phyloP scores from a whole-genome alignment of 1,140 invertebrate species.

The Paraescarpia echinospica region DNA sequence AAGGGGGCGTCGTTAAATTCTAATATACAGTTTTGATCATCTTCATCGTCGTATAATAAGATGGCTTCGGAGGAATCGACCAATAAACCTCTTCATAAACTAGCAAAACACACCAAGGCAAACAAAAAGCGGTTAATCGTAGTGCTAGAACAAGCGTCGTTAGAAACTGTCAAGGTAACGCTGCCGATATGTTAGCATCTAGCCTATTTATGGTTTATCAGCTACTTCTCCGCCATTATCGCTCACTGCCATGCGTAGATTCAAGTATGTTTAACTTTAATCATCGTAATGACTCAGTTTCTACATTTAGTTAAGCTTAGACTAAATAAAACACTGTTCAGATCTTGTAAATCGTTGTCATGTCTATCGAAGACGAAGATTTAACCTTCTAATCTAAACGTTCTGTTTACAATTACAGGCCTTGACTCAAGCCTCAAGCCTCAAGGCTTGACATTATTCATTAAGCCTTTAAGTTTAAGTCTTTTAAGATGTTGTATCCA shows the following conservation, averaged over 20 bases:
- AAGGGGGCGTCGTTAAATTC: neutral
- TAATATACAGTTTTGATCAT: neutral
- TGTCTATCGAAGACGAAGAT: no score
- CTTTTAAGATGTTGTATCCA: no score
- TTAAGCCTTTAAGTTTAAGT: no score
- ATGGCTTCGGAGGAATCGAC: neutral
- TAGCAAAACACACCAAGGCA: neutral
- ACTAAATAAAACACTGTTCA: no score
- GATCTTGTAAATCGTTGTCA: no score
- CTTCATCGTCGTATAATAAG: neutral
- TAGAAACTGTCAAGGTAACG: slow-evolving; percentile 92
- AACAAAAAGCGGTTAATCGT: slow-evolving; percentile 81
- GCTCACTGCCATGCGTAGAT: slow-evolving; percentile 11
- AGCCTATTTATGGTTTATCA: neutral
- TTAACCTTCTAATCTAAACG: no score
- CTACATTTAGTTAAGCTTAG: no score
- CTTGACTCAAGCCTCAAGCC: no score
- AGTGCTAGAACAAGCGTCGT: slow-evolving; percentile 88
- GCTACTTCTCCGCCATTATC: slow-evolving; percentile 18
- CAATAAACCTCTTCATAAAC: neutral
- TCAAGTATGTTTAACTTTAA: no score
- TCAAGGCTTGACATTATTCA: no score
- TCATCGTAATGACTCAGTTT: no score
- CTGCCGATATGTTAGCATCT: slow-evolving; percentile 25
- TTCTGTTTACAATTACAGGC: no score